Evolutionary conservation across 2,888 invertebrate species (phyloP).

Genomic region (Epinotia brunnichana): DNA sequence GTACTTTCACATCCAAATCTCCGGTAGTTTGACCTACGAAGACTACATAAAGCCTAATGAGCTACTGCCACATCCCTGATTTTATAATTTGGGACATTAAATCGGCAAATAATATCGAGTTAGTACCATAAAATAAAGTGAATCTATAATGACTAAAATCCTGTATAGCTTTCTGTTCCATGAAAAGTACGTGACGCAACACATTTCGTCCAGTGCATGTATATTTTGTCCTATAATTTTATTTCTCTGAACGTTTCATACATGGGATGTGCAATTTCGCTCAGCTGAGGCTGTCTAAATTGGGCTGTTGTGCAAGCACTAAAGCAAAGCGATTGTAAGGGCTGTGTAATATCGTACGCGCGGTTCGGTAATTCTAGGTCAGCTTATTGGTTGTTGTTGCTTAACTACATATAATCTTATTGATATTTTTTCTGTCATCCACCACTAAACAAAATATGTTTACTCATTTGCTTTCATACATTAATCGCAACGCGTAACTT

Average conservation of each 20-base stretch:
- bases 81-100: background rate
- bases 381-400: constrained; percentile 30
- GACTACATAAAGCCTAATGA: background rate
- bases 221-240: constrained; percentile 65
- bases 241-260: constrained; percentile 66
- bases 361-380: constrained; percentile 29
- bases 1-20: background rate
- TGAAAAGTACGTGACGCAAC: constrained; percentile 58
- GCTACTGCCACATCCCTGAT: background rate
- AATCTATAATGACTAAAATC: background rate
- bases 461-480: background rate
- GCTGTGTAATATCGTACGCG: constrained; percentile 41
- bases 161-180: background rate
- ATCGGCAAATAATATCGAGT: too few species aligned
- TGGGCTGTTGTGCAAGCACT: constrained; percentile 67
- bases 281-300: constrained; percentile 68
- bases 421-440: background rate
- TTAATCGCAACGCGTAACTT: background rate
- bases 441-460: background rate
- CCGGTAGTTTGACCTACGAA: background rate
- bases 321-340: constrained; percentile 63
- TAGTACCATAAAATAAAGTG: too few species aligned
- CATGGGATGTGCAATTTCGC: constrained; percentile 69
- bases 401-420: constrained; percentile 14
- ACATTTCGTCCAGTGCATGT: constrained; percentile 60